Evolutionary conservation across 92 coral and sea anemone genomes (phyloP).

Genomic region (Parazoanthus darwini): DNA sequence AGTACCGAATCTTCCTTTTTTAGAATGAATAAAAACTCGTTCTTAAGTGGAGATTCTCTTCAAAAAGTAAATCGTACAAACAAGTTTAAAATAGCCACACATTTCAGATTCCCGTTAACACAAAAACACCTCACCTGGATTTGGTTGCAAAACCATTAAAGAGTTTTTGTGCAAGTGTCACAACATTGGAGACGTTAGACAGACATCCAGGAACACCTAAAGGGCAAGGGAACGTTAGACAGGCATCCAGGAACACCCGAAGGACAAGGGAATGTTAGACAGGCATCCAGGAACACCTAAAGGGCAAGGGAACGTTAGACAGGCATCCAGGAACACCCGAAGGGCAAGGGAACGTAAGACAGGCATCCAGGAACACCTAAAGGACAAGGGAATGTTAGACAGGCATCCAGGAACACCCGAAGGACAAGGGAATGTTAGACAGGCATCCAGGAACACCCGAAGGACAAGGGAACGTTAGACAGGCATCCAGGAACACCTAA

Average conservation of each 20-base stretch:
- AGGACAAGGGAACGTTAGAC: background rate
- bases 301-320: background rate
- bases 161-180: conserved; percentile 60
- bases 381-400: background rate
- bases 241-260: no score
- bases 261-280: conserved; percentile 47
- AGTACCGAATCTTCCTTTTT: no score
- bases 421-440: conserved; percentile 46
- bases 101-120: background rate
- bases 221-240: background rate
- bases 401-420: no score
- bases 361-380: conserved; percentile 87
- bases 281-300: conserved; percentile 87
- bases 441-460: conserved; percentile 86
- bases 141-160: conserved; percentile 77
- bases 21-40: background rate
- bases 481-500: no score
- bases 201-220: conserved; percentile 87
- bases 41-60: background rate
- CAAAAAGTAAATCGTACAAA: background rate
- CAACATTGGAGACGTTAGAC: conserved; percentile 59
- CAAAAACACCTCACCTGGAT: conserved; percentile 65
- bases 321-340: no score
- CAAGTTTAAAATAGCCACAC: background rate
- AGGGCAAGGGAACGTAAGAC: conserved; percentile 47